Base-by-base conservation (phyloP, 2,113 vertebrate species). In the Xerus inauris region DNA sequence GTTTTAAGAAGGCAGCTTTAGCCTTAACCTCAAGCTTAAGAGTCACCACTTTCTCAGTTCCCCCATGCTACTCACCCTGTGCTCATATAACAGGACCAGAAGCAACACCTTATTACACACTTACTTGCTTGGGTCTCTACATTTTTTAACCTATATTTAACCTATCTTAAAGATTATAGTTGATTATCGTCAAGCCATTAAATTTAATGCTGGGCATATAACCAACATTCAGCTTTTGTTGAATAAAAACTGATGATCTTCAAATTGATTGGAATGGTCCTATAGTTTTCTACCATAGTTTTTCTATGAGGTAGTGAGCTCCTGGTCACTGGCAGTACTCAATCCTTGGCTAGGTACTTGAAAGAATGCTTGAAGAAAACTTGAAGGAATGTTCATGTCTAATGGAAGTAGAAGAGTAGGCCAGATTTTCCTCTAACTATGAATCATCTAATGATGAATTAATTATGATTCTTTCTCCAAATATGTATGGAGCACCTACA, bases 401-500 rank as follows among this genome's bases (percentile, higher is more conserved):
- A 45, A 16, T 80, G 64, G 32, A 91, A 95, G n/a, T 86, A 6
- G 54, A 97, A 89, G 28, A 51, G 49, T 80, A 71, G 24, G 92
- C 49, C 28, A 35, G 17, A 5, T 94, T 95, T 95, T 47, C 54
- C 65, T 82, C 42, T 42, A 83, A 83, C 35, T 79, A 32, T 72
- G 32, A 73, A 67, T 83, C 54, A 76, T 65, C 57, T 91, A 77
- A 69, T 75, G 24, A 45, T 93, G 40, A 94, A 62, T 67, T 75
- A 94, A 62, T 67, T 79, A 47, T 87, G 51, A 38, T 69, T 87
- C 35, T 92, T 85, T 94, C 57, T 87, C 80, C 24, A 91, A 30
- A 77, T 42, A 71, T 93, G 87, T 86, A n/a, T 12, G 83, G 54
- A 93, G 69, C 19, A 73, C 13, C 42, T 85, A 14, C 40, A 0